These are phyloP conservation scores for Calyptomena viridis DNA, from an alignment of 2,113 vertebrate genomes.

Conservation along the genomic window DNA sequence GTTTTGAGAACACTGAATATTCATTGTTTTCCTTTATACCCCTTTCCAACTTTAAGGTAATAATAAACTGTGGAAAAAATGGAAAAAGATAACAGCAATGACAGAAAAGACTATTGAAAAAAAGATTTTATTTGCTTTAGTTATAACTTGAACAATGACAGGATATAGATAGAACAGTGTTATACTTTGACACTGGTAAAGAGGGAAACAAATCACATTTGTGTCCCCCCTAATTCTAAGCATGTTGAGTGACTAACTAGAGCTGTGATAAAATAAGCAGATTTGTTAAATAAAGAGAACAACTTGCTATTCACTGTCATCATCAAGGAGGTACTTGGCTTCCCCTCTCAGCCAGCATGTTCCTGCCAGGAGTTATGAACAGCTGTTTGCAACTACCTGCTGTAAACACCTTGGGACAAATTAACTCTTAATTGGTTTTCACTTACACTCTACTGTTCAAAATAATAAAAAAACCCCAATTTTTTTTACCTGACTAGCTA, in stretches of 20 bases:
- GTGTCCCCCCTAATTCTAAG: neutral
- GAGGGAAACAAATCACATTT: neutral
- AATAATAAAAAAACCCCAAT: neutral
- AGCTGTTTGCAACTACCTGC: neutral
- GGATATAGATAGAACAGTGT: neutral
- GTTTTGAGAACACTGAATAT: neutral
- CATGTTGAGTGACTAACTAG: neutral
- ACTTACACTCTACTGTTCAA: neutral
- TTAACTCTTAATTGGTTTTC: neutral
- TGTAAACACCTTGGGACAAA: neutral
- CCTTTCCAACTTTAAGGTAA: neutral
- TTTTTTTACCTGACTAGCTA: constrained; percentile 46
- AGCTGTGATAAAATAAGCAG: neutral
- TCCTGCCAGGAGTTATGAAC: neutral
- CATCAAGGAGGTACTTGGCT: neutral
- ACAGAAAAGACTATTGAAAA: neutral
- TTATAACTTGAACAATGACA: neutral
- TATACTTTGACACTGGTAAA: neutral
- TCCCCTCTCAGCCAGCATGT: neutral
- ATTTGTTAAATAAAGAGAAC: neutral
- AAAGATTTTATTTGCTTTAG: neutral
- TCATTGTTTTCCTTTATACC: neutral
- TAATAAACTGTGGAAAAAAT: neutral
- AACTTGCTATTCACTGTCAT: neutral
- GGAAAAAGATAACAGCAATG: neutral